Evolutionary conservation across 1,140 invertebrate genomes (phyloP), one percentile per base, ranked within the genome.

Genomic region (Scaptomyza montana): DNA sequence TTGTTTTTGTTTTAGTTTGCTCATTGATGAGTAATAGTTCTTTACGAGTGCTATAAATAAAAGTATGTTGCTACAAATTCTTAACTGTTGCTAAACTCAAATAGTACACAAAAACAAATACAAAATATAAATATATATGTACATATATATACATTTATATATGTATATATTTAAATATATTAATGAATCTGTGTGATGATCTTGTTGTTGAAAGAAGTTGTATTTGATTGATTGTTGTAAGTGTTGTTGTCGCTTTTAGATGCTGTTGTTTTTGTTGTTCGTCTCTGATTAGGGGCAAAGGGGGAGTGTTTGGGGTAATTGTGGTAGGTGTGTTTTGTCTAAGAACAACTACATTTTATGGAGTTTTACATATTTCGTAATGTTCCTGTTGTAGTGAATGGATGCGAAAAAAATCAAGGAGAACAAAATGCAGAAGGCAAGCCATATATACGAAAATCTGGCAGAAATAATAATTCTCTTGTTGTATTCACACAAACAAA

Each of bases 1-100:
- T 89, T 60, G 68, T 50, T 63, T 50, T 39, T 43, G 49, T 59
- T 33, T 59, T 47, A n/a, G n/a, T 43, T 43, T 47, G 56, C 56
- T 36, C 56, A 59, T 5, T 59, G 56, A 45, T 43, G 45, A 33
- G 9, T 36, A 9, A 9, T 36, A 2, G 33, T 47, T 47, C 12
- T 12, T 62, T 57, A 57, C 41, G 41, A 61, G 61, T 90, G 79
- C 85, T 84, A 79, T 73, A 81, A 79, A 89, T 79, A 82, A 89
- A 73, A 71, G 47, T 59, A 8, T 33, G 3, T 41, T 66, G 68
- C 70, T 67, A 78, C 63, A 73, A 67, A 82, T 62, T 86, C 47
- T 55, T 39, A 69, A 66, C 47, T 45, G 55, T 36, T 39, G 28
- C 63, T 55, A 46, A 59, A 46, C 66, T 5, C 41, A 61, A 53